Base-by-base conservation (phyloP, 2,113 vertebrate species). In the Conger conger region DNA sequence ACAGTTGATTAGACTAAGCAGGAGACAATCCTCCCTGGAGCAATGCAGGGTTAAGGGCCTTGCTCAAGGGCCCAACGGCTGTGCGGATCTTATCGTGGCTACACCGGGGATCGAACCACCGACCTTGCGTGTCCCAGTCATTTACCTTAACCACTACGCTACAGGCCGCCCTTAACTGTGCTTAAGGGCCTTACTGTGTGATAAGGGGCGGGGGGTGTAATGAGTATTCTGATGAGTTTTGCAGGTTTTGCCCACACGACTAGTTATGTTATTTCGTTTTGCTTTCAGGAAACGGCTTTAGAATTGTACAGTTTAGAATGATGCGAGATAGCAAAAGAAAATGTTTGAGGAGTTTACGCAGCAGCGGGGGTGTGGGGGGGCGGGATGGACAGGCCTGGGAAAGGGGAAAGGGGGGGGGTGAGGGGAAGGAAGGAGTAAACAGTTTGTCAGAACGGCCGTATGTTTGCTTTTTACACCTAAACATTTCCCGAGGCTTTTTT, bases 401-500 rank as follows among this genome's bases (percentile, higher is more conserved):
- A 50, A 78, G 7, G 83, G 45, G 3, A 36, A 50, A 78, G 33
- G 11, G 6, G 20, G 33, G 7, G 78, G 37, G 53, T 80, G 54
- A 16, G 77, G n/a, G 90, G 87, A 87, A 84, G 83, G 82, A 0
- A 83, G 90, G 88, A 89, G 90, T 95, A 95, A 95, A 95, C 92
- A 93, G 93, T 95, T 95, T 96, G 93, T 94, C 92, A 92, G 91
- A 90, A 90, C 87, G 90, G 88, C 90, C 86, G 82, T 93, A 91
- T 95, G 94, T 95, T 95, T 95, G 92, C 91, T 93, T 94, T 50
- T 88, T 92, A 92, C 76, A 84, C 90, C 92, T 94, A 95, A 95
- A 96, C 94, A 95, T 89, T 93, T 87, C 90, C 86, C 81, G 88
- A 82, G 85, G 88, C 91, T 92, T 45, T 81, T 50, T 82, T 82